A percentile compares a stretch with the other conserved stretches of the same genome.
Evolutionary conservation across 2,888 invertebrate species (phyloP).

Genomic region (Polymixis flavicincta): DNA sequence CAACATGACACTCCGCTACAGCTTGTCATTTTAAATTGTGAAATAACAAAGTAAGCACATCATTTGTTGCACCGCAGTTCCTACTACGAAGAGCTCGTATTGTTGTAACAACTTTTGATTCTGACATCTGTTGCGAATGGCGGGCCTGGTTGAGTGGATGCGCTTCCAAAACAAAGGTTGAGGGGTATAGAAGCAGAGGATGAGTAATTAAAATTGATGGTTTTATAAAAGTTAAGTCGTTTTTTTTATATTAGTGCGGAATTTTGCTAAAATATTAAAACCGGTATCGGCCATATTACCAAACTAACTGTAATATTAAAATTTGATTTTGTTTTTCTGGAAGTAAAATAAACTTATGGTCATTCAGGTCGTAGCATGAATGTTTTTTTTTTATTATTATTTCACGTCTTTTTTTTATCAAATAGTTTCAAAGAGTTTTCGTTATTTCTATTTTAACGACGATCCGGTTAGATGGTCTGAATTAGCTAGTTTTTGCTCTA

Average conservation of each 20-base stretch:
- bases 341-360: not conserved
- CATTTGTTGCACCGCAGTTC: slow-evolving; percentile 22
- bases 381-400: not conserved
- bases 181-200: not conserved
- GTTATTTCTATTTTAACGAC: not conserved
- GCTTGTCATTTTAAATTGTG: slow-evolving; percentile 9
- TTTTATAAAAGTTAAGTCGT: not conserved
- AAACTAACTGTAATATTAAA: not conserved
- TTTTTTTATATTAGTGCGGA: not conserved
- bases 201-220: not conserved
- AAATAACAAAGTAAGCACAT: slow-evolving; percentile 6
- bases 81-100: slow-evolving; percentile 4
- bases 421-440: not conserved
- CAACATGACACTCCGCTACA: not conserved
- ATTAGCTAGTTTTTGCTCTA: not conserved
- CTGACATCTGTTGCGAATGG: slow-evolving; percentile 31
- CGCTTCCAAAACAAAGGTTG: not conserved
- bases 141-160: not conserved
- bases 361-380: not conserved
- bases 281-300: not conserved
- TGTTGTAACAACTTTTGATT: slow-evolving; percentile 28
- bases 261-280: not conserved
- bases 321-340: not conserved
- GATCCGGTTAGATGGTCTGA: not conserved
- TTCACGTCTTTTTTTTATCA: too few relatives aligned